A percentile compares a stretch with the other conserved stretches of the same genome.
Evolutionary conservation across 2,113 vertebrate genomes (phyloP).

Genomic region (Zosterops borbonicus): DNA sequence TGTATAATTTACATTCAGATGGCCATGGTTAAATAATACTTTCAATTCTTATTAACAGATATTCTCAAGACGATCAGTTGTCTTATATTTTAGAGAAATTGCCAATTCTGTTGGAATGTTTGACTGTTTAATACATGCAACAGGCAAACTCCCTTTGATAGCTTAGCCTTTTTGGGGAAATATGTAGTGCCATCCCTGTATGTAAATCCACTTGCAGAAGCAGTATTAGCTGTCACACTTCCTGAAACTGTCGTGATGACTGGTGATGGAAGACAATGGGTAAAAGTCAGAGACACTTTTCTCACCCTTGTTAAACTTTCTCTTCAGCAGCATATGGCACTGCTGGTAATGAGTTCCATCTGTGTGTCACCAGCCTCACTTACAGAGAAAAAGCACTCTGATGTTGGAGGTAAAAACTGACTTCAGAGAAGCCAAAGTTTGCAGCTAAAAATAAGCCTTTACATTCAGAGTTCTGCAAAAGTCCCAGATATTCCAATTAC

Average conservation of each 20-base stretch:
- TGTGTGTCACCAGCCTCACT: constrained; percentile 34
- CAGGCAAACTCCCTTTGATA: neutral
- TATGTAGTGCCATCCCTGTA: neutral
- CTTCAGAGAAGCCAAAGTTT: constrained; percentile 44
- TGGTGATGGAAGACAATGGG: constrained; percentile 13
- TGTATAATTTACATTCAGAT: neutral
- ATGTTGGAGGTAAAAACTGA: constrained; percentile 43
- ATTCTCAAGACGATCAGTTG: neutral
- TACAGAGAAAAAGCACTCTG: constrained; percentile 37
- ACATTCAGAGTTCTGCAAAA: constrained; percentile 9
- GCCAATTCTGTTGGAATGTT: neutral
- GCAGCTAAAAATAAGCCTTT: constrained; percentile 38
- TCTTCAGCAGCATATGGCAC: constrained; percentile 4
- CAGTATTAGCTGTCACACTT: neutral
- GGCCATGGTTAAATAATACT: neutral
- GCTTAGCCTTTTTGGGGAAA: neutral
- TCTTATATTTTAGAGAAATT: neutral
- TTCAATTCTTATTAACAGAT: neutral
- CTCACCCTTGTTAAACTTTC: constrained; percentile 50
- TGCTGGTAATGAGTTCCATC: constrained; percentile 49
- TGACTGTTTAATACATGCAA: neutral
- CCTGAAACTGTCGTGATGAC: neutral
- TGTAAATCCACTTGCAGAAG: neutral
- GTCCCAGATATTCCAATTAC: neutral
- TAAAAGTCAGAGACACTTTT: constrained; percentile 10